A percentile compares a stretch with the other conserved stretches of the same genome.
phyloP scores from a whole-genome alignment of 2,888 invertebrate genomes.

The Eilema depressum region DNA sequence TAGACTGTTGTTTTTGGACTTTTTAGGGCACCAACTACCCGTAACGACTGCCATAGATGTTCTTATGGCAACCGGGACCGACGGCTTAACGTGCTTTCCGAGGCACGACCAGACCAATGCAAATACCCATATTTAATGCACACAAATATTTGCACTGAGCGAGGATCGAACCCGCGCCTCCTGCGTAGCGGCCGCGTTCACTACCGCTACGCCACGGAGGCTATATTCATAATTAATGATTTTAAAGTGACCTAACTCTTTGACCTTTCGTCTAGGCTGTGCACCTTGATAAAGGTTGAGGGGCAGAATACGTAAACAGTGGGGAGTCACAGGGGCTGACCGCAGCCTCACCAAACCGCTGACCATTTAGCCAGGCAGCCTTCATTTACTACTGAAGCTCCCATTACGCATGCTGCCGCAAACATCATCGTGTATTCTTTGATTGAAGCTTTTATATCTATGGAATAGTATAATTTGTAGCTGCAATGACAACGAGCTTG shows the following conservation, averaged over 20 bases:
- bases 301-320: constrained; percentile 9
- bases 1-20: no score
- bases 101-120: no score
- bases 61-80: no score
- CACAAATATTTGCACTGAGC: no score
- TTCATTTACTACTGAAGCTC: constrained; percentile 11
- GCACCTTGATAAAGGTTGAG: constrained; percentile 4
- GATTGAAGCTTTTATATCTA: background rate
- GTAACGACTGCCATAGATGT: no score
- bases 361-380: constrained; percentile 11
- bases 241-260: background rate
- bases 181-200: no score
- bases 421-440: constrained; percentile 7
- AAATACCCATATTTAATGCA: no score
- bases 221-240: background rate
- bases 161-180: no score
- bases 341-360: constrained; percentile 14
- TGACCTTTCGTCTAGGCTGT: constrained; percentile 7
- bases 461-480: background rate
- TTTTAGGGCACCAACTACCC: no score
- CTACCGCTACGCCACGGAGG: no score
- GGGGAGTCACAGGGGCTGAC: constrained; percentile 15
- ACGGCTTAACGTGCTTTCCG: no score
- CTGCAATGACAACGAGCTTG: background rate
- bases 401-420: constrained; percentile 1